phyloP scores from a whole-genome alignment of 2,888 invertebrate species.

The Meandrusa payeni region DNA sequence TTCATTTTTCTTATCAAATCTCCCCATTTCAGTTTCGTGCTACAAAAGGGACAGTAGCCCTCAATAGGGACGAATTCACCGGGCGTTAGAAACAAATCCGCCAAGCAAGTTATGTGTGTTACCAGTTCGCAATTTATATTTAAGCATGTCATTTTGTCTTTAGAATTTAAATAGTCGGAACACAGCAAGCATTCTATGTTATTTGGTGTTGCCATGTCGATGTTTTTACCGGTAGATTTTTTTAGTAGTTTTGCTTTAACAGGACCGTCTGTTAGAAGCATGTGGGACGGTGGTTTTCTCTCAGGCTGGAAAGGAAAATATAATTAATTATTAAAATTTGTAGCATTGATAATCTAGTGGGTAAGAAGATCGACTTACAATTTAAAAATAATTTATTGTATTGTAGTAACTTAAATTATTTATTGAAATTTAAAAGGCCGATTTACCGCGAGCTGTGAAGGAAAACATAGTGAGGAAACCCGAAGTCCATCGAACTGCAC shows the following conservation, averaged over 20 bases:
- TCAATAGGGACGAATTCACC: conserved; percentile 89
- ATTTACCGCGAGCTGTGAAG: too few relatives aligned
- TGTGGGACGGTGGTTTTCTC: conserved; percentile 86
- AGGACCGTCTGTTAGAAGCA: conserved; percentile 88
- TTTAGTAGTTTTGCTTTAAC: conserved; percentile 83
- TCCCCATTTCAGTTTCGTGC: conserved; percentile 87
- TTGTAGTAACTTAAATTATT: too few relatives aligned
- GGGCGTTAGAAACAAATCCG: conserved; percentile 82
- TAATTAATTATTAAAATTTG: too few relatives aligned
- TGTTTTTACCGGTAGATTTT: conserved; percentile 31
- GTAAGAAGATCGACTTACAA: too few relatives aligned
- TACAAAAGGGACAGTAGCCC: conserved; percentile 90
- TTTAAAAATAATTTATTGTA: too few relatives aligned
- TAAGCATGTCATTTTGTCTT: conserved; percentile 82
- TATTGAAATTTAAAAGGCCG: too few relatives aligned
- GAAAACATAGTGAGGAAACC: too few relatives aligned
- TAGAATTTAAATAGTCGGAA: conserved; percentile 38
- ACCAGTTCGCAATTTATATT: conserved; percentile 83
- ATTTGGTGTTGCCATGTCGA: conserved; percentile 21
- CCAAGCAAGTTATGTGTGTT: conserved; percentile 88
- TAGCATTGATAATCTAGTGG: too few relatives aligned
- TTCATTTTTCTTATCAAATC: conserved; percentile 88
- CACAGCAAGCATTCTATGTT: conserved; percentile 51
- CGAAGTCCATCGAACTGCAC: too few relatives aligned
- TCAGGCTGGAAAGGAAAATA: conserved; percentile 44